Percentiles rank a stretch among this genome's conserved stretches.
Conservation (phyloP, 2,888 invertebrate species). For the Eilema griseolum region DNA sequence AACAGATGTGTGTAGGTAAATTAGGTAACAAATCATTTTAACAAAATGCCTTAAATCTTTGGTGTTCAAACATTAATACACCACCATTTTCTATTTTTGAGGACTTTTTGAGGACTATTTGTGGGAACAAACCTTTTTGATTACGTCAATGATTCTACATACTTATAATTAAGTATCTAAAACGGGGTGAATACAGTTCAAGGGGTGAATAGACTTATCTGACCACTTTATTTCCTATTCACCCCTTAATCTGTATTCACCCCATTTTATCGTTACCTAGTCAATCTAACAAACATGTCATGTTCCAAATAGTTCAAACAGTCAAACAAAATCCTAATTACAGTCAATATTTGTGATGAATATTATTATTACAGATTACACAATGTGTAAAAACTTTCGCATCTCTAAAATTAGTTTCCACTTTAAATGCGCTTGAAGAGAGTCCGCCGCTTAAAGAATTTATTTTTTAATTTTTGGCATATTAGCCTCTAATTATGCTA, state of each 20-base stretch:
- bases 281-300: not conserved
- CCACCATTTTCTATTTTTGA: not conserved
- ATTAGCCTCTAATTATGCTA: no score
- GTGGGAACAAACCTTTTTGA: not conserved
- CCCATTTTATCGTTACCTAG: not conserved
- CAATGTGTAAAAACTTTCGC: not conserved
- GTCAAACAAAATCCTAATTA: not conserved
- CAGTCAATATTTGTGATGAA: not conserved
- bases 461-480: not conserved
- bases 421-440: not conserved
- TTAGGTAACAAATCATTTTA: not conserved
- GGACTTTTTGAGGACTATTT: not conserved
- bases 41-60: not conserved
- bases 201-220: no score
- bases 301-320: not conserved
- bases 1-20: not conserved
- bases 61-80: not conserved
- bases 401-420: not conserved
- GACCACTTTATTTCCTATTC: no score
- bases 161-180: not conserved
- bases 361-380: not conserved
- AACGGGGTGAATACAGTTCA: no score
- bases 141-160: not conserved
- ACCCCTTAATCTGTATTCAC: no score
- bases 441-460: not conserved